phyloP scores from a whole-genome alignment of 2,797 vertebrate species.

The Potorous gilbertii region DNA sequence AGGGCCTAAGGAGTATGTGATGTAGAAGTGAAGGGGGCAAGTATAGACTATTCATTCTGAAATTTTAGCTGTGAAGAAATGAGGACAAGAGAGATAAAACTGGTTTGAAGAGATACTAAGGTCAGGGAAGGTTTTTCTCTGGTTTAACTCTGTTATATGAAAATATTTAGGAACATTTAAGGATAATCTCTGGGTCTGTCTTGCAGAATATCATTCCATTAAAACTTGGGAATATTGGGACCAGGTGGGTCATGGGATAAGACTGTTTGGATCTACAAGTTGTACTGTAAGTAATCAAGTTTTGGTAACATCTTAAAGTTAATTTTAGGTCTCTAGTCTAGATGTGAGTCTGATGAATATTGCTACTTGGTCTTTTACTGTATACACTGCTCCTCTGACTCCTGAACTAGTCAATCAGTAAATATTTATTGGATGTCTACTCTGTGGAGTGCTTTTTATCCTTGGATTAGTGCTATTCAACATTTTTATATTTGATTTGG shows the following conservation, averaged over 20 bases:
- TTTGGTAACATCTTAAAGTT: neutral
- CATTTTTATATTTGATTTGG: neutral
- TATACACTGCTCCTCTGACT: neutral
- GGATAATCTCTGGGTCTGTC: conserved; percentile 21
- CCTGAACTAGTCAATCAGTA: neutral
- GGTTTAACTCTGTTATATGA: conserved; percentile 10
- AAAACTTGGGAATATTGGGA: neutral
- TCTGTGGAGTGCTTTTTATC: neutral
- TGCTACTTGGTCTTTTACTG: neutral
- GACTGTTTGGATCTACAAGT: neutral
- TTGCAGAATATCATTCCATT: neutral
- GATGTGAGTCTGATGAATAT: neutral
- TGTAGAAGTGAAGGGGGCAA: neutral
- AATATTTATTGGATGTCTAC: neutral
- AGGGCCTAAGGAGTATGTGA: neutral
- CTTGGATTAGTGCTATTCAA: neutral
- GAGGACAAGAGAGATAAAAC: neutral
- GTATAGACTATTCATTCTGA: neutral
- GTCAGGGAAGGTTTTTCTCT: neutral
- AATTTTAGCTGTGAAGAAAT: neutral
- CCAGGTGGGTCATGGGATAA: neutral
- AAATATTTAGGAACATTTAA: conserved; percentile 34
- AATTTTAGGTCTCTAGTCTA: neutral
- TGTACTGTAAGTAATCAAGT: neutral
- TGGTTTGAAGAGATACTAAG: neutral